phyloP scores from a whole-genome alignment of 2,797 vertebrate species.

The Tokudaia muenninki region DNA sequence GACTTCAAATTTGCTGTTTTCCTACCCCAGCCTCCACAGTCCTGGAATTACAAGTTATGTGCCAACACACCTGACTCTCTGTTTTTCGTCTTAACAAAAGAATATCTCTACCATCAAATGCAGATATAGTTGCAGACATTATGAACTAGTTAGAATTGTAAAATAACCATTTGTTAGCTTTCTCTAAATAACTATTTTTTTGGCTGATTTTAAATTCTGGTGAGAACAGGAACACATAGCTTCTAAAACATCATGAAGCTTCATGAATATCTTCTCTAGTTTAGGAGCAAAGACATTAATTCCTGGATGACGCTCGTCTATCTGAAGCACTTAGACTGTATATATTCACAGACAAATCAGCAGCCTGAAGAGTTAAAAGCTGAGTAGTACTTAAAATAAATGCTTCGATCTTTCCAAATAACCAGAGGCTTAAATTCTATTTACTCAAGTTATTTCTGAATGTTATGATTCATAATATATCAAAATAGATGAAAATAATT shows the following conservation, averaged over 20 bases:
- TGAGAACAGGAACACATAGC: not conserved
- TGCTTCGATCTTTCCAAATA: not conserved
- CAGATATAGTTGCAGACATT: conserved; percentile 25
- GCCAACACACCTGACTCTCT: not conserved
- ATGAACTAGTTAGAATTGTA: not conserved
- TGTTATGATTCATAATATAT: conserved; percentile 23
- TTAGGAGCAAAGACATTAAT: conserved; percentile 8
- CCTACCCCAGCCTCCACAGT: not conserved
- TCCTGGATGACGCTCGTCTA: not conserved
- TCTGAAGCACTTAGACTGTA: not conserved
- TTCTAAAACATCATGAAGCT: not conserved
- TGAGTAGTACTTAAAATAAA: not conserved
- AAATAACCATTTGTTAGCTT: not conserved
- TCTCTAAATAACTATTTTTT: not conserved
- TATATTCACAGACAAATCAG: conserved; percentile 14
- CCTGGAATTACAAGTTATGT: not conserved
- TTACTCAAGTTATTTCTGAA: conserved; percentile 18
- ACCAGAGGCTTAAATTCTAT: not conserved
- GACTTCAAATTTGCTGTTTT: not conserved
- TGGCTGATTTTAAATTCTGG: not conserved
- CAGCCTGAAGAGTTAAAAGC: not conserved
- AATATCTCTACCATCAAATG: not conserved
- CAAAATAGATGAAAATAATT: conserved; percentile 23
- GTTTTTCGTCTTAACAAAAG: not conserved
- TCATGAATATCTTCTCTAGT: not conserved